Evolutionary conservation across 2,113 vertebrate genomes (phyloP).

Genomic region (Gasterosteus aculeatus): DNA sequence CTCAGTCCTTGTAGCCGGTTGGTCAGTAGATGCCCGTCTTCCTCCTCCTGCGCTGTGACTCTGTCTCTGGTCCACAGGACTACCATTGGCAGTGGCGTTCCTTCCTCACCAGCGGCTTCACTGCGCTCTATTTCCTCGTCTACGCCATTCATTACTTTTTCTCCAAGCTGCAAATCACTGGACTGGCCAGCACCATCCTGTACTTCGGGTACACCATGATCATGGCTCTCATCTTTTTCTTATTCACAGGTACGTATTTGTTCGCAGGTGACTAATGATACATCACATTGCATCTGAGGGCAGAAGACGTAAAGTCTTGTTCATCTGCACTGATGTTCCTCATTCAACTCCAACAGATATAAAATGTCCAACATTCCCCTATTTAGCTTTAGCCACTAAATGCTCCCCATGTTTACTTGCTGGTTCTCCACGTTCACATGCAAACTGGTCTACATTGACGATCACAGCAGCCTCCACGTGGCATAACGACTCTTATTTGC

Average conservation of each 20-base stretch:
- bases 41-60: not conserved
- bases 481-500: no score
- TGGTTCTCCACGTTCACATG: not conserved
- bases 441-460: not conserved
- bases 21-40: no score
- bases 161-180: conserved; percentile 93
- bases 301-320: not conserved
- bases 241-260: conserved; percentile 87
- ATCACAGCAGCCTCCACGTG: no score
- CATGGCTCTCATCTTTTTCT: conserved; percentile 96
- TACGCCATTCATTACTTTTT: conserved; percentile 95
- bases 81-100: conserved; percentile 98
- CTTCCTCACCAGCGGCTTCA: conserved; percentile 96
- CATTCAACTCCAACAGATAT: no score
- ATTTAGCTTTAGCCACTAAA: not conserved
- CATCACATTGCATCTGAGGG: not conserved
- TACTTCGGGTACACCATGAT: conserved; percentile 96
- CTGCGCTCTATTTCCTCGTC: conserved; percentile 92
- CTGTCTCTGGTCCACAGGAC: conserved; percentile 78
- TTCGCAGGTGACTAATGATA: not conserved
- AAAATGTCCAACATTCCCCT: not conserved
- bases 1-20: not conserved
- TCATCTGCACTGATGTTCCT: no score
- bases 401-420: no score
- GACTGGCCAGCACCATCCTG: conserved; percentile 92